Base-by-base conservation (phyloP, 2,888 invertebrate species). In the Morpho achilles region DNA sequence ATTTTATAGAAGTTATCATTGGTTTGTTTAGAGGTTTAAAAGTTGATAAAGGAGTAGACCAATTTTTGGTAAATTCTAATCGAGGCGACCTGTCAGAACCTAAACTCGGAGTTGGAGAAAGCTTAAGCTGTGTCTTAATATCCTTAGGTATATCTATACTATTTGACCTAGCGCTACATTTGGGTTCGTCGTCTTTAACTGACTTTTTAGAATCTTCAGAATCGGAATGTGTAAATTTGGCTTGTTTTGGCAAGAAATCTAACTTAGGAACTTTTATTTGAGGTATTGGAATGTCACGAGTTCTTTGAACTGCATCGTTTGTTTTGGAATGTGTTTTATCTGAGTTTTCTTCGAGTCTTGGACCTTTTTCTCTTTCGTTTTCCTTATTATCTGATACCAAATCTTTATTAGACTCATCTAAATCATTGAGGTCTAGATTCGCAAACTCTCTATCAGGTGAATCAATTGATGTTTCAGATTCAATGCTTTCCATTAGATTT, bases 401-500 rank as follows among this genome's bases (percentile, higher is more conserved):
- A 3, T 57, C 64, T 48, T 73, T 83, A 53, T 88, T 84, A 46
- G 80, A 82, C 49, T 84, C 83, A 59, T 87, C 87, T 0, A 89
- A 69, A 50, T 88, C 88, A 61, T 89, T 88, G 0, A 91, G 72
- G 64, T 90, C 89, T 59, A 90, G 64, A 63, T 87, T 84, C 0
- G 86, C 88, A 45, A 87, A 88, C 66, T 90, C 91, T 65, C 80
- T 79, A 44, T 90, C 91, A 0, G 90, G 90, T 0, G 91, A 91
- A 67, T 90, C 91, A 52, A 89, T 84, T 0, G 91, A 91, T 0
- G 91, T 87, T 74, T 91, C 91, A 0, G 91, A 91, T 74, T 91
- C 91, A 50, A 91, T 90, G 58, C 90, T 91, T 62, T 91, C 91
- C 91, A 91, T 91, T 8, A 91, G 74, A 56, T 91, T 91, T 42